Conservation (phyloP, 2,888 invertebrate species). For the Parochlus steinenii region DNA sequence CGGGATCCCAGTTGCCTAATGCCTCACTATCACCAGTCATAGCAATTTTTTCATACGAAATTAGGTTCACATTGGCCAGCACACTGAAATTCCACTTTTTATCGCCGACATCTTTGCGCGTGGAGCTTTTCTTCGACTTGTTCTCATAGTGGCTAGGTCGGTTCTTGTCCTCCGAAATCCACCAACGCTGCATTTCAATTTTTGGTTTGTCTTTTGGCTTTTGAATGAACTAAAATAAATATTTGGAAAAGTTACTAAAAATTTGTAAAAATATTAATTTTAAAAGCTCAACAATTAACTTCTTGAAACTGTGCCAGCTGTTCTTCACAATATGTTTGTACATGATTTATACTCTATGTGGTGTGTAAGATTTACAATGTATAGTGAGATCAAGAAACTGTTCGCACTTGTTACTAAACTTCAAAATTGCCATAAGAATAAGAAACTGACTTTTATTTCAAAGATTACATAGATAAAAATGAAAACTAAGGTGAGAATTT, state of each 20-base stretch:
- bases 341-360: too few species aligned
- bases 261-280: background rate
- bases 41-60: constrained; percentile 46
- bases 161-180: constrained; percentile 39
- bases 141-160: constrained; percentile 18
- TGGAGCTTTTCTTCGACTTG: constrained; percentile 14
- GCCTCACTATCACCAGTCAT: constrained; percentile 49
- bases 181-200: constrained; percentile 44
- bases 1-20: constrained; percentile 55
- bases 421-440: too few species aligned
- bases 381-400: too few species aligned
- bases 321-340: too few species aligned
- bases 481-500: too few species aligned
- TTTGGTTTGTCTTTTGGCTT: constrained; percentile 20
- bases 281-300: too few species aligned
- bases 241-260: background rate
- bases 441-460: too few species aligned
- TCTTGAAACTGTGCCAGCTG: too few species aligned
- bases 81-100: constrained; percentile 37
- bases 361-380: too few species aligned
- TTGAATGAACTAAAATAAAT: background rate
- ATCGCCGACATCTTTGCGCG: constrained; percentile 25
- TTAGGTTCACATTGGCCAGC: constrained; percentile 32
- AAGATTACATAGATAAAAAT: too few species aligned
- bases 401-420: too few species aligned